Base-by-base conservation (phyloP, 2,888 invertebrate species). In the Hypsopygia costalis region DNA sequence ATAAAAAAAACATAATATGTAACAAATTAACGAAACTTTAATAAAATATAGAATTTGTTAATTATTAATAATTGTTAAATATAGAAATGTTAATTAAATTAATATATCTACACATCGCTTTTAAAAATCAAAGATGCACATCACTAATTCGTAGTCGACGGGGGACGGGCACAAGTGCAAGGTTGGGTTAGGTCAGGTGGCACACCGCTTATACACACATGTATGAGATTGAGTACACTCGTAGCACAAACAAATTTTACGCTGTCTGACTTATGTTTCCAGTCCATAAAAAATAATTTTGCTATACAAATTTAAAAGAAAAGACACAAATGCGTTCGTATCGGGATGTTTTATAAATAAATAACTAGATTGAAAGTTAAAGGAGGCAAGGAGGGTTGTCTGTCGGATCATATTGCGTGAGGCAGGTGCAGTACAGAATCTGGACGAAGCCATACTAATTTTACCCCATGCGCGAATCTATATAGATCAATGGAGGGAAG, bases 131-230 rank as follows among this genome's bases (percentile, higher is more conserved):
- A 3, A 16, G 16, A 3, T 16, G 16, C 7, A 44, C 76, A 66
- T 62, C 73, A 55, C 81, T 79, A 67, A 9, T 28, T 31, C 16
- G 33, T 21, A 43, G 62, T 49, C 65, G 54, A 69, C 70, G 68
- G 73, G 75, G 75, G 73, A 61, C 66, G 56, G 50, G 47, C 52
- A 78, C 85, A 86, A 83, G 83, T 86, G 86, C 76, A 76, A 67
- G 63, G 78, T 85, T 85, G 82, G 72, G 82, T 77, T 72, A 85
- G 86, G 83, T 87, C 86, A 86, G 86, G 85, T 86, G 85, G 69
- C 81, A 73, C 68, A 68, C 54, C 69, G 72, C 78, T 77, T 74
- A 73, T 73, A 73, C 65, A 65, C 56, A 51, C 53, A 47, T 47
- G 45, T 44, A 50, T 43, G 32, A 44, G 37, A 33, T 50, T 43